These are phyloP conservation scores for Dyspetes luteomarginatus DNA, from an alignment of 2,888 invertebrate species.

Conservation along the genomic window DNA sequence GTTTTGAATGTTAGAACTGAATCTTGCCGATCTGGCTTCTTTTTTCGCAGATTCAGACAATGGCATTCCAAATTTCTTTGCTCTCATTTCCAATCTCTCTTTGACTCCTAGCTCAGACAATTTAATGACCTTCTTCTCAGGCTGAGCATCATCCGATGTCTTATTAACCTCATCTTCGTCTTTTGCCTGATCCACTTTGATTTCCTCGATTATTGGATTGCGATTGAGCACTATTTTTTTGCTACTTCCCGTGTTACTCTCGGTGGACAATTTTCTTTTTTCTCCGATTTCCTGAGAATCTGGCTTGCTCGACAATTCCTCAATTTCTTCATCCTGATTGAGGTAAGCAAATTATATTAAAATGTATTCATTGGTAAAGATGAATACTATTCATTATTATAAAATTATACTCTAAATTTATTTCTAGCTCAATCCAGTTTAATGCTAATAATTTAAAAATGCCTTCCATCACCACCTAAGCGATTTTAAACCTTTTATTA, in stretches of 20 bases:
- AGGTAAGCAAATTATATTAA: too few species aligned
- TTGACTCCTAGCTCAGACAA: conserved; percentile 85
- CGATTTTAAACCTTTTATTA: too few species aligned
- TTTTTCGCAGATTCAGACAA: conserved; percentile 87
- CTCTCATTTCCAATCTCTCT: conserved; percentile 90
- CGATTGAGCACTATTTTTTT: conserved; percentile 86
- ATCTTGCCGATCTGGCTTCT: conserved; percentile 88
- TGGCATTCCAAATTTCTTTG: conserved; percentile 91
- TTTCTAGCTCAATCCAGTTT: too few species aligned
- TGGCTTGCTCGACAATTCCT: conserved; percentile 79
- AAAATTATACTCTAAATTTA: too few species aligned
- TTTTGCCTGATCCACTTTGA: conserved; percentile 73
- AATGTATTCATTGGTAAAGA: too few species aligned
- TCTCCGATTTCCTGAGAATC: conserved; percentile 78
- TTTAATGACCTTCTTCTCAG: conserved; percentile 85
- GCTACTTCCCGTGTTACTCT: conserved; percentile 72
- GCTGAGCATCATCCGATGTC: conserved; percentile 63
- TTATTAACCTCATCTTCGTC: conserved; percentile 68
- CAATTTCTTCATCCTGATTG: conserved; percentile 81
- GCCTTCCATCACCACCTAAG: too few species aligned
- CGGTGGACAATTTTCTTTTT: conserved; percentile 79
- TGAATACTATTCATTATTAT: too few species aligned
- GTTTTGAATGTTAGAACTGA: conserved; percentile 83
- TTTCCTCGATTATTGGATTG: conserved; percentile 77
- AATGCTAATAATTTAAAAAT: too few species aligned